Evolutionary conservation across 2,797 vertebrate genomes (phyloP).

Genomic region (Sphenodon punctatus): DNA sequence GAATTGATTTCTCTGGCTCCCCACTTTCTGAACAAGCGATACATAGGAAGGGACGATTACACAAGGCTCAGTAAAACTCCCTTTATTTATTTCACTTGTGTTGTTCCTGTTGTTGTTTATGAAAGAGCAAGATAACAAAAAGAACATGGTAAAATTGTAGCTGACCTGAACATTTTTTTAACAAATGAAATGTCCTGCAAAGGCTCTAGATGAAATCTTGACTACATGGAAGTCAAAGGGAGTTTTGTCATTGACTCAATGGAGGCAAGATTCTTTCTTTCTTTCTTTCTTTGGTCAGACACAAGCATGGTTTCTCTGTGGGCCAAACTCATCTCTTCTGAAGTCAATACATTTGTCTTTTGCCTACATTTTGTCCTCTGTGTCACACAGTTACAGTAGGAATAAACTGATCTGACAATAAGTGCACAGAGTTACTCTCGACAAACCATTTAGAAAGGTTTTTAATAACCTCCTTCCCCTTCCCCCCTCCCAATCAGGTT

Average conservation of each 20-base stretch:
- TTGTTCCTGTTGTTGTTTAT: slow-evolving; percentile 64
- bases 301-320: slow-evolving; percentile 39
- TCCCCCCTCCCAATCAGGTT: slow-evolving; percentile 74
- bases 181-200: background rate
- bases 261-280: slow-evolving; percentile 9
- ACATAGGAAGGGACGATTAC: slow-evolving; percentile 50
- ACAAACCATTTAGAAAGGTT: slow-evolving; percentile 70
- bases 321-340: slow-evolving; percentile 63
- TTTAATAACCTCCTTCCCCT: slow-evolving; percentile 71
- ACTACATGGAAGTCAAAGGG: too few relatives aligned
- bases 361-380: slow-evolving; percentile 60
- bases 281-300: background rate
- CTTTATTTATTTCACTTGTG: slow-evolving; percentile 73
- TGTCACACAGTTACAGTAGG: slow-evolving; percentile 63
- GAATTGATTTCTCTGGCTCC: background rate
- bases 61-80: slow-evolving; percentile 71
- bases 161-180: slow-evolving; percentile 61
- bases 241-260: background rate
- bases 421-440: slow-evolving; percentile 64
- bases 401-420: slow-evolving; percentile 63
- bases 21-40: background rate
- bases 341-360: slow-evolving; percentile 64
- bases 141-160: slow-evolving; percentile 65
- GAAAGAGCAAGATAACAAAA: slow-evolving; percentile 70
- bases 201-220: too few relatives aligned